phyloP scores from a whole-genome alignment of 2,888 invertebrate genomes.

The Scrobipalpa atriplicella region DNA sequence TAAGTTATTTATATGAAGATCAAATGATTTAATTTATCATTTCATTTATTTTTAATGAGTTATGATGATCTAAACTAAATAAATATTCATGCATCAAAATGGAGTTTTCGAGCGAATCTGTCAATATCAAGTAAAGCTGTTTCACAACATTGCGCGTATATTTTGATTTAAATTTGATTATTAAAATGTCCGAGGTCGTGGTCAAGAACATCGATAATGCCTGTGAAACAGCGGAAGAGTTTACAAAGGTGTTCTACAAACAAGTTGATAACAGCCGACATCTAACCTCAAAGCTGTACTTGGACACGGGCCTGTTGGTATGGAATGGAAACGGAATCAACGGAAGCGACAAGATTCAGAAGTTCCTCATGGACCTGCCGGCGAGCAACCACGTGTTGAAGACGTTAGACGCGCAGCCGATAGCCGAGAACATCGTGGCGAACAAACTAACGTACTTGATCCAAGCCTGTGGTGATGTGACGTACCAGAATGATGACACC shows the following conservation, averaged over 20 bases:
- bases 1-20: too few species aligned
- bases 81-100: too few species aligned
- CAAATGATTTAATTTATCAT: too few species aligned
- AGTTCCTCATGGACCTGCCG: slow-evolving; percentile 93
- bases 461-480: slow-evolving; percentile 91
- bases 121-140: not conserved
- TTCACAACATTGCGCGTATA: not conserved
- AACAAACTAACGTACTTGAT: slow-evolving; percentile 92
- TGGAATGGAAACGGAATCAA: slow-evolving; percentile 96
- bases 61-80: too few species aligned
- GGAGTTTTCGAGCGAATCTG: not conserved
- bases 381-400: slow-evolving; percentile 89
- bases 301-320: slow-evolving; percentile 91
- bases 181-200: slow-evolving; percentile 75
- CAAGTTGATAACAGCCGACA: slow-evolving; percentile 94
- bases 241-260: slow-evolving; percentile 94
- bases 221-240: slow-evolving; percentile 93
- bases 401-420: slow-evolving; percentile 94
- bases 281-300: slow-evolving; percentile 90
- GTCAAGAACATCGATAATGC: slow-evolving; percentile 90
- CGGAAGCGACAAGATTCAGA: slow-evolving; percentile 92
- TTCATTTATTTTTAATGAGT: too few species aligned
- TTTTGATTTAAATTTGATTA: not conserved
- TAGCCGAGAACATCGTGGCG: slow-evolving; percentile 88
- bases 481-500: slow-evolving; percentile 82